A percentile compares a stretch with the other conserved stretches of the same genome.
Conservation (phyloP, 2,797 vertebrate species). For the Pseudopleuronectes americanus region DNA sequence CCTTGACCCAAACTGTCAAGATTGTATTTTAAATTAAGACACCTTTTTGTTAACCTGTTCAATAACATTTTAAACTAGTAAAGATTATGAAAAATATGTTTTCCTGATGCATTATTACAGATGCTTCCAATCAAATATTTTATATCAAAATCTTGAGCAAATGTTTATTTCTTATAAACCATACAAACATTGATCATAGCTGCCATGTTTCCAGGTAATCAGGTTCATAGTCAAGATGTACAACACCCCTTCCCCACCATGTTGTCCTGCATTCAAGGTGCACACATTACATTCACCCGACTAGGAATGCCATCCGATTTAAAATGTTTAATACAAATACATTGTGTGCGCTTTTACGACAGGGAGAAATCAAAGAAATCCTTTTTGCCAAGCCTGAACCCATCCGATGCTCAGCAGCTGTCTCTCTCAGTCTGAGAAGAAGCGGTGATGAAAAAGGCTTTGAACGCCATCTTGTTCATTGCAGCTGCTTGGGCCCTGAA, state of each 20-base stretch:
- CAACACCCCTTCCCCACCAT: conserved; percentile 64
- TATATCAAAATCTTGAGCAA: background rate
- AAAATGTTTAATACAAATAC: conserved; percentile 14
- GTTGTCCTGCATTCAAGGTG: conserved; percentile 60
- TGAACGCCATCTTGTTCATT: conserved; percentile 97
- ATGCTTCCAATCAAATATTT: background rate
- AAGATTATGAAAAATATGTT: background rate
- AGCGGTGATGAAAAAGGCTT: conserved; percentile 83
- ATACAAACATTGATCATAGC: background rate
- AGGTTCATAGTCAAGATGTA: conserved; percentile 40
- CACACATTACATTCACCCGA: conserved; percentile 29
- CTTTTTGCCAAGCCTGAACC: conserved; percentile 52
- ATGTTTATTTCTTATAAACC: background rate
- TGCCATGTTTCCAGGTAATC: conserved; percentile 19
- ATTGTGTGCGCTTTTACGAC: conserved; percentile 23
- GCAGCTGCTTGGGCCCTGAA: conserved; percentile 92
- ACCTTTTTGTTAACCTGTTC: background rate
- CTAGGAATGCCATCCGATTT: conserved; percentile 2
- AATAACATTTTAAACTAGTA: background rate
- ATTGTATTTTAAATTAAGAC: background rate
- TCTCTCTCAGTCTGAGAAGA: conserved; percentile 73
- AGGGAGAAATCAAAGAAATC: conserved; percentile 40
- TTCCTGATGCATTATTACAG: conserved; percentile 14
- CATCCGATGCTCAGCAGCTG: conserved; percentile 74
- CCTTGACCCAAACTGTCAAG: background rate